phyloP scores from a whole-genome alignment of 2,113 vertebrate genomes.

The Sprattus sprattus region DNA sequence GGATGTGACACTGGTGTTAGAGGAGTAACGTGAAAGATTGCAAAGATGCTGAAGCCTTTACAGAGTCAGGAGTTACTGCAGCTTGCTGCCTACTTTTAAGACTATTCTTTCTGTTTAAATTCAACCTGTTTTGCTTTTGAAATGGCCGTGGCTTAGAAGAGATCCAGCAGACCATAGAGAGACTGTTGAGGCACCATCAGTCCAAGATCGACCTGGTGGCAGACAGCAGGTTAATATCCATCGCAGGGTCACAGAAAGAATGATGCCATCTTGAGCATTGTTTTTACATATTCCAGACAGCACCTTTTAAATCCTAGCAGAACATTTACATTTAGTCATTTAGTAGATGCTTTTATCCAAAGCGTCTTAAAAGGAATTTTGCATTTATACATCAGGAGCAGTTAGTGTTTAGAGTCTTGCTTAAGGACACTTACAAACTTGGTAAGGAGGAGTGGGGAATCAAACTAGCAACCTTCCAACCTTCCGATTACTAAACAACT shows the following conservation, averaged over 20 bases:
- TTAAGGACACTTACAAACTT: too few relatives aligned
- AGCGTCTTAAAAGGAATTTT: too few relatives aligned
- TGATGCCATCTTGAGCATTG: neutral
- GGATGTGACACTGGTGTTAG: neutral
- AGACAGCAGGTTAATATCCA: constrained; percentile 49
- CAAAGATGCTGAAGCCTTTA: too few relatives aligned
- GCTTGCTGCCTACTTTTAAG: neutral
- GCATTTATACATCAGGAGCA: too few relatives aligned
- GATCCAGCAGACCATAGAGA: constrained; percentile 68
- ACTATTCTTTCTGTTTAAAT: neutral
- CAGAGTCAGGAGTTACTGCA: neutral
- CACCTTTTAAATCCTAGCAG: neutral
- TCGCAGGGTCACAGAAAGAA: neutral
- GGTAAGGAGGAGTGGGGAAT: too few relatives aligned
- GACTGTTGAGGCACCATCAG: constrained; percentile 59
- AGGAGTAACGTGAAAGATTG: too few relatives aligned
- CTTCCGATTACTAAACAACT: too few relatives aligned
- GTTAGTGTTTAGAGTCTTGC: too few relatives aligned
- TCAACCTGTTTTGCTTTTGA: neutral
- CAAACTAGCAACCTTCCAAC: too few relatives aligned
- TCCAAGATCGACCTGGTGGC: constrained; percentile 71
- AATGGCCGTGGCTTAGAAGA: constrained; percentile 69
- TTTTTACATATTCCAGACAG: neutral
- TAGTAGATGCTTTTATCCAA: too few relatives aligned
- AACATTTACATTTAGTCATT: too few relatives aligned